Conservation (phyloP, 2,888 invertebrate genomes). For the Chironomus riparius region DNA sequence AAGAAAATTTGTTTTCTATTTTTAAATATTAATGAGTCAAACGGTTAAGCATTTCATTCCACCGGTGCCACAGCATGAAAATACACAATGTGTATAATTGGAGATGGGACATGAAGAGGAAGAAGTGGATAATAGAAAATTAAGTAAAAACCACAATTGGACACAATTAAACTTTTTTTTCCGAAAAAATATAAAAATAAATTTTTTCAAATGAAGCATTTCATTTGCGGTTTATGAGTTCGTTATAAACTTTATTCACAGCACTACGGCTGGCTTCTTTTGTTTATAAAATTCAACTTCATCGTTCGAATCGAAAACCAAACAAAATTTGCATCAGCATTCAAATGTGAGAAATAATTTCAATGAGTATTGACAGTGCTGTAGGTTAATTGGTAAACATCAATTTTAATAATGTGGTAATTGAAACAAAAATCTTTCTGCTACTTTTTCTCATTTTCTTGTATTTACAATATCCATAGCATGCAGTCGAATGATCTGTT, state of each 20-base stretch:
- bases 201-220: constrained; percentile 2
- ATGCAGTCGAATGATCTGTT: too few relatives aligned
- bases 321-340: too few relatives aligned
- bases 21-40: background rate
- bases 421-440: background rate
- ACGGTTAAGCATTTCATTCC: background rate
- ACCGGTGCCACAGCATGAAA: background rate
- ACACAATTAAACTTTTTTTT: constrained; percentile 5
- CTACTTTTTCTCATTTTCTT: background rate
- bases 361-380: background rate
- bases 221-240: constrained; percentile 8
- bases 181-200: too few relatives aligned
- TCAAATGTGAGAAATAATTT: background rate
- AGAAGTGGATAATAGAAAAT: constrained; percentile 17
- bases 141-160: constrained; percentile 20
- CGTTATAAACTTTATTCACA: background rate
- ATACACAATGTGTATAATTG: background rate
- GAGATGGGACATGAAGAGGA: background rate
- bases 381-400: background rate
- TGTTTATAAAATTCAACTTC: background rate
- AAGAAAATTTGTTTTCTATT: background rate
- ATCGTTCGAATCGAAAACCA: background rate
- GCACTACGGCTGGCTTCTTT: background rate
- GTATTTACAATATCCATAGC: background rate
- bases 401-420: background rate